A percentile compares a stretch with the other conserved stretches of the same genome.
phyloP scores from a whole-genome alignment of 2,888 invertebrate species.

The Heteromyza rotundicornis region DNA sequence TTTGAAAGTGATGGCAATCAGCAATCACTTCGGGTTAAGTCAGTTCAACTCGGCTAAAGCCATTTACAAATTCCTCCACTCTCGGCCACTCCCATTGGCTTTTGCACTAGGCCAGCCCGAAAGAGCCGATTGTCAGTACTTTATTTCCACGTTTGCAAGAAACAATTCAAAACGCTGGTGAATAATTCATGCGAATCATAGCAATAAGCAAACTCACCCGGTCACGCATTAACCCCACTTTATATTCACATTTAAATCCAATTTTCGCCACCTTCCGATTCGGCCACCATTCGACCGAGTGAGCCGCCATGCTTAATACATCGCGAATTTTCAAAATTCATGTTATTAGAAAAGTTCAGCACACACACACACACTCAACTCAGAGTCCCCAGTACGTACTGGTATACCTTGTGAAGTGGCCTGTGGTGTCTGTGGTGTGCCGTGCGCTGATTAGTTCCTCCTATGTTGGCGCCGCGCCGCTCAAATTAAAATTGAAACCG shows the following conservation, averaged over 20 bases:
- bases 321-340: constrained; percentile 25
- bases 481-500: constrained; percentile 2
- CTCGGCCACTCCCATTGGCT: no score
- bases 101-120: no score
- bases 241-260: constrained; percentile 28
- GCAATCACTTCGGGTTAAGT: not conserved
- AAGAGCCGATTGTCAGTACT: not conserved
- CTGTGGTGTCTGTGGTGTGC: no score
- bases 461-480: constrained; percentile 6
- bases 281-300: not conserved
- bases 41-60: not conserved
- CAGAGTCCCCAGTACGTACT: no score
- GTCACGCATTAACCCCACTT: constrained; percentile 30
- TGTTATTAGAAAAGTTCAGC: constrained; percentile 23
- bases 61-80: not conserved
- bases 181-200: constrained; percentile 23
- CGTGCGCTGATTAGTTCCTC: no score
- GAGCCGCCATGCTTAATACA: constrained; percentile 11
- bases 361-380: constrained; percentile 7
- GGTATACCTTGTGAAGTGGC: no score
- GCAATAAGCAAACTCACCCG: constrained; percentile 9
- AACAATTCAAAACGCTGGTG: constrained; percentile 10
- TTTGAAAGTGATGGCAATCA: not conserved
- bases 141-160: not conserved
- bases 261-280: not conserved